Percentiles rank a stretch among this genome's conserved stretches.
Conservation (phyloP, 2,797 vertebrate species). For the Xerus rutilus region DNA sequence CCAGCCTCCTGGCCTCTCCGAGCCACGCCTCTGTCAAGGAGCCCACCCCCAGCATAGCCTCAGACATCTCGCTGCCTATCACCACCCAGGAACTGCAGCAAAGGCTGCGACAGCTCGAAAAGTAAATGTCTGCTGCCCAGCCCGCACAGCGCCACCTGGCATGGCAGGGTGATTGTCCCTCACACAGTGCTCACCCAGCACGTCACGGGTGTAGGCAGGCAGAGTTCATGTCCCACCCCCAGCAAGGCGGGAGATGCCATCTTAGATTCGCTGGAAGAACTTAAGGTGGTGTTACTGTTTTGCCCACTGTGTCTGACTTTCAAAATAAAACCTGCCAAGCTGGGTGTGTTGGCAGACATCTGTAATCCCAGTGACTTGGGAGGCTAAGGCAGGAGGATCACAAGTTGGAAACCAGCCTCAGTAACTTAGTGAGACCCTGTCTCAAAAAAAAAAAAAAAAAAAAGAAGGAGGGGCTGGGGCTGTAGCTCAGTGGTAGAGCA, state of each 20-base stretch:
- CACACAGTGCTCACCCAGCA: background rate
- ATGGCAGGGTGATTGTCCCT: background rate
- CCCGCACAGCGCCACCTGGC: background rate
- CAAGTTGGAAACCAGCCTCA: too few relatives aligned
- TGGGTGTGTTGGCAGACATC: background rate
- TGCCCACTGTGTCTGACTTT: background rate
- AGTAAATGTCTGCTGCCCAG: conserved; percentile 86
- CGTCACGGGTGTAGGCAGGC: too few relatives aligned
- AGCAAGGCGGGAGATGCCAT: background rate
- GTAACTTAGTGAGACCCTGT: too few relatives aligned
- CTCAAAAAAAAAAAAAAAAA: too few relatives aligned
- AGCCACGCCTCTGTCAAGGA: conserved; percentile 93
- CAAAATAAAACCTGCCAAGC: background rate
- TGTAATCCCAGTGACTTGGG: background rate
- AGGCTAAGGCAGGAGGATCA: too few relatives aligned
- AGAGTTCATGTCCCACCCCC: background rate
- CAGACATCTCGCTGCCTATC: conserved; percentile 95
- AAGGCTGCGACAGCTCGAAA: conserved; percentile 94
- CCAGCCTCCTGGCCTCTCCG: conserved; percentile 93
- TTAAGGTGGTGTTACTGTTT: background rate
- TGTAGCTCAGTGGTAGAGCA: too few relatives aligned
- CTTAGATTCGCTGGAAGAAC: background rate
- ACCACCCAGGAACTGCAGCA: conserved; percentile 96
- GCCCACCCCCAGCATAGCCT: conserved; percentile 98
- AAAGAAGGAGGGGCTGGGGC: too few relatives aligned